Conservation (phyloP, 2,888 invertebrate genomes). For the Melinaea marsaeus region DNA sequence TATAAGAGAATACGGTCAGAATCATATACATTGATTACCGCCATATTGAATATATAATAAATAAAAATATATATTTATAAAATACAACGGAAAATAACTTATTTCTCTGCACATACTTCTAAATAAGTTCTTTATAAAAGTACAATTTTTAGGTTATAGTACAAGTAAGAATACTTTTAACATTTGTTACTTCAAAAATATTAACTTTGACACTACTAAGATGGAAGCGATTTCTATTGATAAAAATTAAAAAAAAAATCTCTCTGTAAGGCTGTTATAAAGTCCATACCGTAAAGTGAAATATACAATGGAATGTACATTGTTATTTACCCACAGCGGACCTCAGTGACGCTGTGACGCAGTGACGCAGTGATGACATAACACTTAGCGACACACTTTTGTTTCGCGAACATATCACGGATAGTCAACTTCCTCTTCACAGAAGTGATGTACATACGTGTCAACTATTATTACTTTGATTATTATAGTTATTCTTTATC, state of each 20-base stretch:
- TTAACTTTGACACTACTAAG: slow-evolving; percentile 9
- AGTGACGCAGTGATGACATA: slow-evolving; percentile 46
- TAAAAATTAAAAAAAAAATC: slow-evolving; percentile 22
- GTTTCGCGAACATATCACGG: slow-evolving; percentile 48
- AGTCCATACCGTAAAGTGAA: slow-evolving; percentile 30
- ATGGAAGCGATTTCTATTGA: slow-evolving; percentile 11
- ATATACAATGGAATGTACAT: slow-evolving; percentile 44
- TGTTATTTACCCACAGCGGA: slow-evolving; percentile 48
- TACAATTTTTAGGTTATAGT: too few relatives aligned
- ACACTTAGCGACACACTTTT: slow-evolving; percentile 52
- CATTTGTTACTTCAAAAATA: too few relatives aligned
- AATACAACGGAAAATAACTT: too few relatives aligned
- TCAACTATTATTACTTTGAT: too few relatives aligned
- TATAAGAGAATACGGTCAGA: background rate
- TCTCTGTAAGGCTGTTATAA: slow-evolving; percentile 26
- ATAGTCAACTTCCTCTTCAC: slow-evolving; percentile 33
- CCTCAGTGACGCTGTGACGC: slow-evolving; percentile 35
- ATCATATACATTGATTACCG: background rate
- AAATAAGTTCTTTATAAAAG: too few relatives aligned
- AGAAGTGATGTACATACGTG: background rate
- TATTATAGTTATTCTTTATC: too few relatives aligned
- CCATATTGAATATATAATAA: background rate
- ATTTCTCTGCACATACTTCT: too few relatives aligned
- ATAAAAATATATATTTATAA: background rate
- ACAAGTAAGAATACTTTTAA: too few relatives aligned